These are phyloP conservation scores for Nymphalis polychloros DNA, from an alignment of 2,888 invertebrate species.

Conservation along the genomic window DNA sequence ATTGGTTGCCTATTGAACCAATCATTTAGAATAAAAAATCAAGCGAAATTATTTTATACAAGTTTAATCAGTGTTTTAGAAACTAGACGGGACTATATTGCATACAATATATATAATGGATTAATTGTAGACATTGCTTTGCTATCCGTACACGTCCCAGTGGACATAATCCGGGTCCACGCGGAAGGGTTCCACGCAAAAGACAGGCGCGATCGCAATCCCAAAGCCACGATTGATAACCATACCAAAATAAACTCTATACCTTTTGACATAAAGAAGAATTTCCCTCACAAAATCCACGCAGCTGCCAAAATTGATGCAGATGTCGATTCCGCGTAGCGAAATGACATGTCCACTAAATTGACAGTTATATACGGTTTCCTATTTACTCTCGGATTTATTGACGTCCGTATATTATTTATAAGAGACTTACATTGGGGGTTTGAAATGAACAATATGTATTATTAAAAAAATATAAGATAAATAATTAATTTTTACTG, in stretches of 20 bases:
- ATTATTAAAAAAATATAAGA: no score
- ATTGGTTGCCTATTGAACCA: no score
- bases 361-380: conserved; percentile 52
- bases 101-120: no score
- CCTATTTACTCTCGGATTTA: conserved; percentile 48
- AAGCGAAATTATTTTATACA: no score
- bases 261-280: neutral
- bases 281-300: conserved; percentile 10
- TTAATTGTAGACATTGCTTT: conserved; percentile 42
- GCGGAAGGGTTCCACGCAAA: conserved; percentile 71
- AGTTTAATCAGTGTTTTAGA: neutral
- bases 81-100: neutral
- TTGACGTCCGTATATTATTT: neutral
- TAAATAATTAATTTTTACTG: no score
- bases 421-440: no score
- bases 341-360: conserved; percentile 42
- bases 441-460: no score
- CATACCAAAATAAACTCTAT: conserved; percentile 23
- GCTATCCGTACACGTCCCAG: conserved; percentile 47
- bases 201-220: conserved; percentile 63
- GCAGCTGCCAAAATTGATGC: conserved; percentile 46
- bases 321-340: conserved; percentile 44
- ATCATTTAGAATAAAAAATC: no score
- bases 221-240: conserved; percentile 42
- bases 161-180: conserved; percentile 60